Evolutionary conservation across 2,888 invertebrate species (phyloP), one percentile per base, ranked within the genome.

Genomic region (Odontothrips loti): DNA sequence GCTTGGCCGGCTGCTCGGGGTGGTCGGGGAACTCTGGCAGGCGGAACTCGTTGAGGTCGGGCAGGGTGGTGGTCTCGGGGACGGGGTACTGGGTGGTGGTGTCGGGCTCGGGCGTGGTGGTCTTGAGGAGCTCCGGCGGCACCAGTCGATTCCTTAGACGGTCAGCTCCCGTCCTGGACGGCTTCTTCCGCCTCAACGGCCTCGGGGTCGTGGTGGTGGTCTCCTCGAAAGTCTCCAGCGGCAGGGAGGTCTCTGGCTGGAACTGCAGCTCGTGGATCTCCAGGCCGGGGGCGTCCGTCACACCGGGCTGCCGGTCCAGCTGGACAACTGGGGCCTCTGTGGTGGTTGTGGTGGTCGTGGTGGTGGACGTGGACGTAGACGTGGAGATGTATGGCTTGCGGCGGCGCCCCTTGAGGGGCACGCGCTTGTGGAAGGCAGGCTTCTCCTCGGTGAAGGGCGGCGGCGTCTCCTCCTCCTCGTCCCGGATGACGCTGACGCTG

Each of bases 201-300:
- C 79, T n/a, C 15, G 82, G 80, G 29, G 80, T 0, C 10, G 81
- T 51, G 8, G 82, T 58, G 6, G 81, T 29, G 20, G 79, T 79
- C 27, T 81, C 23, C 11, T n/a, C 23, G 68, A 75, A 27, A 11
- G 68, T 9, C 23, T n/a, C 23, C 12, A 27, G 27, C 68, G 68
- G 23, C 68, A 23, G 23, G 27, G 68, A 23, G 23, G 27, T n/a
- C 68, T 75, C 68, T 23, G 68, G 23, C 68, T 75, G 68, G 68
- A 75, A 75, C 68, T 75, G 68, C 23, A 75, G 68, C 68, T 75
- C 68, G 68, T 75, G 68, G 68, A 75, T 75, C 68, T 75, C 68
- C 11, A 75, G 68, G 23, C 68, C 68, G 11, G 68, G 68, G 23
- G 68, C 68, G 68, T 75, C 68, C 68, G 68, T 75, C 23, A 27